Evolutionary conservation across 2,113 vertebrate genomes (phyloP).

Genomic region (Zosterops hypoxanthus): DNA sequence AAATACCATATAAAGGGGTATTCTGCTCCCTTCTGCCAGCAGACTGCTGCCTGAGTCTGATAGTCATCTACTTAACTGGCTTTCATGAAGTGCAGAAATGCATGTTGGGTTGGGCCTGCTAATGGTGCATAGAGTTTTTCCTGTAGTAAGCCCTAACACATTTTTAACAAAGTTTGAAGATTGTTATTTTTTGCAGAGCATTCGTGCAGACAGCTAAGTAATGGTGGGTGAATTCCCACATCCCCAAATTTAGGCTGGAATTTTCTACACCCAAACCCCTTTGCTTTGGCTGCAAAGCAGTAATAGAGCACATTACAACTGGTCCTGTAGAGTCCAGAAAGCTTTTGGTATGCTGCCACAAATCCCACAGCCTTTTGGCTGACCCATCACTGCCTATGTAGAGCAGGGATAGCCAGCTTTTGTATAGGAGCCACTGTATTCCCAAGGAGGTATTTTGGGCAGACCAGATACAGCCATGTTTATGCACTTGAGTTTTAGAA

Average conservation of each 20-base stretch:
- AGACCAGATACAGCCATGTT: background rate
- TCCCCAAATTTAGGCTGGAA: slow-evolving; percentile 14
- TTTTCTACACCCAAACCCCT: background rate
- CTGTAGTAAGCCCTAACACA: background rate
- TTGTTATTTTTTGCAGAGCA: slow-evolving; percentile 32
- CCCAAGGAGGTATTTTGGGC: slow-evolving; percentile 1
- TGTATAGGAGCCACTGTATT: background rate
- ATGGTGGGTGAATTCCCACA: slow-evolving; percentile 31
- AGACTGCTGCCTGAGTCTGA: background rate
- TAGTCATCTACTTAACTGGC: background rate
- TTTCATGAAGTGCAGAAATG: slow-evolving; percentile 13
- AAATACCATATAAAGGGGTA: background rate
- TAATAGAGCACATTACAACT: background rate
- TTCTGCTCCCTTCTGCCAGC: background rate
- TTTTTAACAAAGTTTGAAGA: slow-evolving; percentile 11
- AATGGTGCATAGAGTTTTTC: slow-evolving; percentile 35
- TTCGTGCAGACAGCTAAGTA: slow-evolving; percentile 3
- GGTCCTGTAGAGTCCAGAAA: background rate
- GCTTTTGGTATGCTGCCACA: slow-evolving; percentile 16
- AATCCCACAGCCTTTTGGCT: slow-evolving; percentile 46
- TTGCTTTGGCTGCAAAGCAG: background rate
- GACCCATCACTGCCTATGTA: background rate
- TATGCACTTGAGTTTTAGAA: slow-evolving; percentile 16
- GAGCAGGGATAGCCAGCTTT: background rate
- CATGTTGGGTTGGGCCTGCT: background rate